Conservation (phyloP, 2,797 vertebrate species). For the Gallinago nigripennis region DNA sequence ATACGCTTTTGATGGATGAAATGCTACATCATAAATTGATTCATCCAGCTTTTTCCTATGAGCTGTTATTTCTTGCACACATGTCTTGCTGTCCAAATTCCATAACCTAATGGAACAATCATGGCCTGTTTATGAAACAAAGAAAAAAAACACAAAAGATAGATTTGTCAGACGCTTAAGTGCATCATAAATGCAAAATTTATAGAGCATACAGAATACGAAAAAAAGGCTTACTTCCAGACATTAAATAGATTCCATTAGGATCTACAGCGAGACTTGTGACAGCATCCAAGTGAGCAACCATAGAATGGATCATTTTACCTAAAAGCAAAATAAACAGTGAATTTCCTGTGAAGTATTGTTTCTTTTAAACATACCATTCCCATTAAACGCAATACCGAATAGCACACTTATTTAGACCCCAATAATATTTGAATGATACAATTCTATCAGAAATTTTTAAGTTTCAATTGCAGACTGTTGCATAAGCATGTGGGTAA, state of each 20-base stretch:
- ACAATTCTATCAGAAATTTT: background rate
- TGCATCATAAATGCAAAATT: background rate
- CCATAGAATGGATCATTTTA: conserved; percentile 98
- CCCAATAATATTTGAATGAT: background rate
- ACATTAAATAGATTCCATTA: conserved; percentile 99
- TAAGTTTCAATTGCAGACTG: background rate
- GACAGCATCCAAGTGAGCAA: conserved; percentile 97
- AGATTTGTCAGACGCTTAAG: background rate
- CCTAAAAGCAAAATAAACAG: conserved; percentile 77
- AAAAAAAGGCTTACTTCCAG: conserved; percentile 88
- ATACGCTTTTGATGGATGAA: conserved; percentile 98
- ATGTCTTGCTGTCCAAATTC: conserved; percentile 99
- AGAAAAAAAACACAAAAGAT: background rate
- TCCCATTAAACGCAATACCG: background rate
- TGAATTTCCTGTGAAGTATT: background rate
- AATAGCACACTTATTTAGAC: background rate
- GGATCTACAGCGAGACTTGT: conserved; percentile 98
- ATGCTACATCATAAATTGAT: conserved; percentile 98
- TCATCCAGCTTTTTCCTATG: conserved; percentile 98
- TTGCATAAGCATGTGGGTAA: background rate
- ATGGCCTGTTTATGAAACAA: conserved; percentile 83
- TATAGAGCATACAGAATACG: background rate
- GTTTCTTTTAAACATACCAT: background rate
- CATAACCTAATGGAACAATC: conserved; percentile 98
- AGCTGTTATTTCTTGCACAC: conserved; percentile 98